Conservation (phyloP, 2,888 invertebrate genomes). For the Archips crataeganus region DNA sequence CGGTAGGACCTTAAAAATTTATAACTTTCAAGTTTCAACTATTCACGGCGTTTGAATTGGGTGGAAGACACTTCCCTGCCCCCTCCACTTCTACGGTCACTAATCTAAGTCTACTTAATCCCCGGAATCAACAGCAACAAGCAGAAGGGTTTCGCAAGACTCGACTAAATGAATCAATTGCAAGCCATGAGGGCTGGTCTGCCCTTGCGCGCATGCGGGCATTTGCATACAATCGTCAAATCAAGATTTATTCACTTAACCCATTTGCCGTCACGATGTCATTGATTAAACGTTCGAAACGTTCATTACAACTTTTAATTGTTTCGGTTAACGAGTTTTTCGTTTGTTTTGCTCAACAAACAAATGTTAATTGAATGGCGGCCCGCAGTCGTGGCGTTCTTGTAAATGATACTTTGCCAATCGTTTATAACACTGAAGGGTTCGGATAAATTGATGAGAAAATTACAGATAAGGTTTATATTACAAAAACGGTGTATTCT, state of each 20-base stretch:
- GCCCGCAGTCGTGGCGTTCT: background rate
- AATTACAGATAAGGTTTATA: too few relatives aligned
- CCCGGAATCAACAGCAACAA: constrained; percentile 15
- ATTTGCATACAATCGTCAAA: constrained; percentile 71
- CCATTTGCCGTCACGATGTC: constrained; percentile 52
- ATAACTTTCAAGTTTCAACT: too few relatives aligned
- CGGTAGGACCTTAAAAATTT: too few relatives aligned
- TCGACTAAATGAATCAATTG: constrained; percentile 43
- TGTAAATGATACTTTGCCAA: background rate
- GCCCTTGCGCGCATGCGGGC: constrained; percentile 69
- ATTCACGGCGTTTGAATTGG: too few relatives aligned
- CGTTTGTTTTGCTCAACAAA: constrained; percentile 5
- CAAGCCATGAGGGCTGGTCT: constrained; percentile 34
- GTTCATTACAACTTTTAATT: constrained; percentile 34
- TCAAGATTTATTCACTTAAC: constrained; percentile 63
- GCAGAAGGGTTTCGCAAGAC: constrained; percentile 45
- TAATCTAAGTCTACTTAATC: constrained; percentile 24
- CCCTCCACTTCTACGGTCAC: too few relatives aligned
- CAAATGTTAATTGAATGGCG: background rate
- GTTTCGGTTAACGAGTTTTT: constrained; percentile 28
- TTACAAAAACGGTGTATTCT: too few relatives aligned
- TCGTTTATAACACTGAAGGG: background rate
- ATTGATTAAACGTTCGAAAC: constrained; percentile 40
- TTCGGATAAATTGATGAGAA: background rate
- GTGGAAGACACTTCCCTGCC: too few relatives aligned